phyloP scores from a whole-genome alignment of 2,797 vertebrate genomes.

The Poecilia gillii region DNA sequence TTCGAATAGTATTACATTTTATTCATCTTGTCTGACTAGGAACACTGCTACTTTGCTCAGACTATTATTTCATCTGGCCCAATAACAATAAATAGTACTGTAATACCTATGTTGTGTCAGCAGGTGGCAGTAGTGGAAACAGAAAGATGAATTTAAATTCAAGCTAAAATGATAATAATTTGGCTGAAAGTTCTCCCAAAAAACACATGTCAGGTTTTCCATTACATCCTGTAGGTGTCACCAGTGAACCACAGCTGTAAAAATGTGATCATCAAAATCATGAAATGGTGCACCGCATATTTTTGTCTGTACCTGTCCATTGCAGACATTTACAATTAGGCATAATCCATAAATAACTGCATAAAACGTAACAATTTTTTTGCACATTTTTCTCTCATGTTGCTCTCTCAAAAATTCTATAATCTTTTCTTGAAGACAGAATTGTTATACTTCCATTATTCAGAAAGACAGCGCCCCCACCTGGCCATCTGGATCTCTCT shows the following conservation, averaged over 20 bases:
- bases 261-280: neutral
- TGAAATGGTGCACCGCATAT: neutral
- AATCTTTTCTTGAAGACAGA: neutral
- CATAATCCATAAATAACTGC: neutral
- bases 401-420: neutral
- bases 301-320: neutral
- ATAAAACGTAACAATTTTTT: neutral
- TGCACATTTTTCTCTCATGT: too few species aligned
- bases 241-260: neutral
- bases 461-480: neutral
- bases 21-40: neutral
- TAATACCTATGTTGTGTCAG: neutral
- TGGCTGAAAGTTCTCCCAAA: neutral
- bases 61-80: too few species aligned
- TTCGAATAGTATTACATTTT: neutral
- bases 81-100: neutral
- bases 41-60: neutral
- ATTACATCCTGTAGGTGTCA: neutral
- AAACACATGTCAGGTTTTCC: neutral
- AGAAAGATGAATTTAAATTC: neutral
- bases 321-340: neutral
- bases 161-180: neutral
- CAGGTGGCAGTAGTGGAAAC: neutral
- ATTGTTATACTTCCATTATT: neutral
- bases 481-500: slow-evolving; percentile 39